A percentile compares a stretch with the other conserved stretches of the same genome.
These are phyloP conservation scores for Catotricha subobsoleta DNA, from an alignment of 2,888 invertebrate genomes.

Conservation along the genomic window DNA sequence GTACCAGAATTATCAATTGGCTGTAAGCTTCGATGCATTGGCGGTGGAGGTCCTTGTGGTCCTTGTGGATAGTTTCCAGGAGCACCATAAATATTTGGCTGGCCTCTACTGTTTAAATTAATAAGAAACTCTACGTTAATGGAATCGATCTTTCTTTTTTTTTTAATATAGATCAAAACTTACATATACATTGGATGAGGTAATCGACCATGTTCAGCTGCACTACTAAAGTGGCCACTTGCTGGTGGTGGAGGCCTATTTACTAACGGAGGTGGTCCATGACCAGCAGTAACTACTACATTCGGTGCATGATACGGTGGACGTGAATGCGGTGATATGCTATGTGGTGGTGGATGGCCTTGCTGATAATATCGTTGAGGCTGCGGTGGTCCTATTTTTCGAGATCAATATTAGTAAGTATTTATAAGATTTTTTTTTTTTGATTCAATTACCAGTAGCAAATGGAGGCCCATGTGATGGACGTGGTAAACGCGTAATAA, in stretches of 20 bases:
- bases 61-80: not conserved
- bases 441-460: conserved; percentile 1
- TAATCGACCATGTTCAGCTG: not conserved
- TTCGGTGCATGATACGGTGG: conserved; percentile 7
- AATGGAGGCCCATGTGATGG: conserved; percentile 13
- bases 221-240: not conserved
- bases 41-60: conserved; percentile 5
- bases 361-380: conserved; percentile 11
- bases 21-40: conserved; percentile 5
- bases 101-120: conserved; percentile 3
- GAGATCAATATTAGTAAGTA: not conserved
- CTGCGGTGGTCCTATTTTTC: not conserved
- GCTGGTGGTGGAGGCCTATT: conserved; percentile 3
- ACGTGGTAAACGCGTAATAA: conserved; percentile 44
- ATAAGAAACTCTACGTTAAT: no score
- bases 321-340: conserved; percentile 12
- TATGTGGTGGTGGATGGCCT: conserved; percentile 7
- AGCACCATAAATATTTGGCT: no score
- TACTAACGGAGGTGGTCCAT: conserved; percentile 5
- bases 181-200: conserved; percentile 4
- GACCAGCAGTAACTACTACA: not conserved
- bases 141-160: no score
- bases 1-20: not conserved
- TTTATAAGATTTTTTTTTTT: not conserved
- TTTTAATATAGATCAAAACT: not conserved